Conservation (phyloP, 1,140 invertebrate genomes). For the Drosophila neocordata region DNA sequence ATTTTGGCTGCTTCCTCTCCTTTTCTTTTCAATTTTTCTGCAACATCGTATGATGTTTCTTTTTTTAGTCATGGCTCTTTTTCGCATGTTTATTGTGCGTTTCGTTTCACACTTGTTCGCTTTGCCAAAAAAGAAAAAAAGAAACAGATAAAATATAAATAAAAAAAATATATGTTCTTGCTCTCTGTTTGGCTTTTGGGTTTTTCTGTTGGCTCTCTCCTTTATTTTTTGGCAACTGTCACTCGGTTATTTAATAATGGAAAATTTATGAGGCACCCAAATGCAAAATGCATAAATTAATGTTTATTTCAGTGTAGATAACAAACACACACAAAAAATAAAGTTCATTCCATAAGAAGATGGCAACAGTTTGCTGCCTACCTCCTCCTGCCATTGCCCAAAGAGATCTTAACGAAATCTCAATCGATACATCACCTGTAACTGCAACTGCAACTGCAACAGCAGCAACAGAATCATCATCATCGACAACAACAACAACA, state of each 20-base stretch:
- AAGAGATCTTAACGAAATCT: conserved; percentile 14
- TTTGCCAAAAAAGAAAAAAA: conserved; percentile 26
- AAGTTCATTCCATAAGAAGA: conserved; percentile 21
- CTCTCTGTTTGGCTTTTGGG: conserved; percentile 5
- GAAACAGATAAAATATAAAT: background rate
- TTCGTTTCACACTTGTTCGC: conserved; percentile 36
- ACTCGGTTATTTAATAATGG: conserved; percentile 45
- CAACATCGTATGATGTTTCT: conserved; percentile 75
- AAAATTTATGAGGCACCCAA: conserved; percentile 20
- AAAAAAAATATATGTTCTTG: conserved; percentile 11
- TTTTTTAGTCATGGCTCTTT: conserved; percentile 48
- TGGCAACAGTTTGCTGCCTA: conserved; percentile 43
- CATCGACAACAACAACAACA: conserved; percentile 5
- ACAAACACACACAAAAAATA: background rate
- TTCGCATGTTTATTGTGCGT: conserved; percentile 61
- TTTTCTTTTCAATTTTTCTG: conserved; percentile 51
- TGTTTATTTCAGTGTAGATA: background rate
- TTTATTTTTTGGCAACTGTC: conserved; percentile 39
- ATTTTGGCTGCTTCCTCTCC: conserved; percentile 23
- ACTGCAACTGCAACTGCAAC: conserved; percentile 7
- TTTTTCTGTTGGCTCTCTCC: background rate
- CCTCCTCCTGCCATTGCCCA: conserved; percentile 5
- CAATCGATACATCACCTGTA: conserved; percentile 19
- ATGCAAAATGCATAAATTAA: background rate
- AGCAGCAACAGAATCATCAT: conserved; percentile 13